Base-by-base conservation (phyloP, 2,113 vertebrate genomes). In the Leucoraja erinaceus region DNA sequence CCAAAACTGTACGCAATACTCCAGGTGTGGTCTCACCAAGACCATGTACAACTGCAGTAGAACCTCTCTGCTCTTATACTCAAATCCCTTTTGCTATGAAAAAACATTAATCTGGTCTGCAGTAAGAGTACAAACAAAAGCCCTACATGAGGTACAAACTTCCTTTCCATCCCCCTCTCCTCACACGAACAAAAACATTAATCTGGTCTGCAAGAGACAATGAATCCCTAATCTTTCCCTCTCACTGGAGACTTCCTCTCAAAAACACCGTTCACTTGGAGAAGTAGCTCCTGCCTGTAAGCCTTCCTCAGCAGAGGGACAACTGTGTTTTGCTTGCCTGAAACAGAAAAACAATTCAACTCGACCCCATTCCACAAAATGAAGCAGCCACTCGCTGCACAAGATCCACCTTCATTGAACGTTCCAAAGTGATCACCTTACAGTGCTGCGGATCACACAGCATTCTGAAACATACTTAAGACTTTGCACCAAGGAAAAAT, bases 401-500 rank as follows among this genome's bases (percentile, higher is more conserved):
- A 18, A 28, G 28, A 63, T 63, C 83, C n/a, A 66, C 59, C 83
- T 61, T 18, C 6, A 66, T 63, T 88, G 63, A 56, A 86, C 56
- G 61, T n/a, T 63, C 83, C n/a, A 28, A 31, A 8, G n/a, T 28
- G 5, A 88, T 88, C 83, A 88, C 59, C 83, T 88, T 88, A 59
- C 81, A 84, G 81, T 61, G 10, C 9, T 4, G 11, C 54, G n/a
- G 56, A 9, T 9, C 59, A 66, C 59, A 6, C 18, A 88, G 59
- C 47, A 84, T 14, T 84, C 81, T 25, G 28, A 59, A 61, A 84
- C 7, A 61, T 59, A 63, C 28, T 63, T 59, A 88, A 66, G 83
- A 88, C 59, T 88, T 66, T 63, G 83, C 38, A 61, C 83, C 83
- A 88, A 88, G 83, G 83, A 31, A 88, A 47, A 88, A 88, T 63